Evolutionary conservation across 1,140 invertebrate species (phyloP), one percentile per base, ranked within the genome.

Genomic region (Aphis gossypii): DNA sequence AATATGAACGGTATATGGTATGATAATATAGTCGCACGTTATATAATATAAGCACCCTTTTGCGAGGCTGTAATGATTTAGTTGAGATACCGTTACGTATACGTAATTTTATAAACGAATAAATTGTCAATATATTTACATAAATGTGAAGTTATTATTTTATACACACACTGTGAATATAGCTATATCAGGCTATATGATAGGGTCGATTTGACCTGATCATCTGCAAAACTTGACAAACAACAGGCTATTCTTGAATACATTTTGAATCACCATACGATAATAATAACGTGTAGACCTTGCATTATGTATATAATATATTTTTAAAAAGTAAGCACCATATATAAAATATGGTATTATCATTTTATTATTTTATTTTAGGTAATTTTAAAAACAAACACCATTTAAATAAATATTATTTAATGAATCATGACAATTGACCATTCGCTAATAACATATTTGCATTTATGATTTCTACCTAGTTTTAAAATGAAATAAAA

Each of bases 111-210:
- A 76, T 76, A 76, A 2, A 14, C 60, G 60, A 35, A 76, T 76
- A n/a, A 76, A 76, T 76, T 76, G 60, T 76, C 60, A n/a, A 76
- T 35, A 76, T 76, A 76, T n/a, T n/a, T 76, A 76, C 60, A n/a
- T 14, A 76, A n/a, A n/a, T 68, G 60, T n/a, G 14, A 76, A n/a
- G 30, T 76, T 18, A n/a, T 18, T 76, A n/a, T n/a, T n/a, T 76
- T n/a, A n/a, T n/a, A n/a, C 1, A 76, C 60, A 76, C 14, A 14
- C 30, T 0, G 60, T 18, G 60, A 76, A n/a, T 23, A 68, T n/a
- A 5, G 14, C 14, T 18, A 14, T 5, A 60, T 60, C 8, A 8
- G 25, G 20, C 0, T 11, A 9, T 60, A n/a, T 14, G 30, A 18
- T 76, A 18, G n/a, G n/a, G 14, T n/a, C 60, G 60, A 76, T 5